phyloP scores from a whole-genome alignment of 2,113 vertebrate genomes.

The Pollachius pollachius region DNA sequence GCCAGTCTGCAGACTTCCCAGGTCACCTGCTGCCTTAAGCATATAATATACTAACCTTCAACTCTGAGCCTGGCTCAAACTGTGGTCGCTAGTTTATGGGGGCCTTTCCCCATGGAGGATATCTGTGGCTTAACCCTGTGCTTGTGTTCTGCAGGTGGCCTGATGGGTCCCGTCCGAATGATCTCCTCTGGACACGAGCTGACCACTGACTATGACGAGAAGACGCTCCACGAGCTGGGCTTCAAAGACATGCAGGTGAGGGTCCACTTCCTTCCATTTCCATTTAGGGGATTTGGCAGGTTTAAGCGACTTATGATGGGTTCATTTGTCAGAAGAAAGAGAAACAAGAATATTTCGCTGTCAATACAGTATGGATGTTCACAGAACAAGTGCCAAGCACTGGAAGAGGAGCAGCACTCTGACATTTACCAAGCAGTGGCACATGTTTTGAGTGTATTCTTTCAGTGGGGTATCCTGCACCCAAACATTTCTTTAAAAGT shows the following conservation, averaged over 20 bases:
- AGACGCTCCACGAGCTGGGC: slow-evolving; percentile 94
- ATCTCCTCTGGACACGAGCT: slow-evolving; percentile 98
- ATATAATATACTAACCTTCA: background rate
- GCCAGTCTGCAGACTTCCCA: slow-evolving; percentile 89
- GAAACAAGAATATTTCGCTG: too few relatives aligned
- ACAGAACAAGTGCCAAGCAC: too few relatives aligned
- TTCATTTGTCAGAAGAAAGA: too few relatives aligned
- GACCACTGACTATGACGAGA: slow-evolving; percentile 98
- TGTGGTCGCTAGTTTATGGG: background rate
- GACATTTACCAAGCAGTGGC: too few relatives aligned
- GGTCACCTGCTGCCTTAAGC: slow-evolving; percentile 65
- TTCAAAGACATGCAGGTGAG: slow-evolving; percentile 99
- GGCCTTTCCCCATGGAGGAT: background rate
- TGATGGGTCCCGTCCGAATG: slow-evolving; percentile 98
- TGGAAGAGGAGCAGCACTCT: too few relatives aligned
- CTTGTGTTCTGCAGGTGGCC: slow-evolving; percentile 76
- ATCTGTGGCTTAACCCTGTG: background rate
- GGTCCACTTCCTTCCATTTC: background rate
- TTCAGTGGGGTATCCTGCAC: too few relatives aligned
- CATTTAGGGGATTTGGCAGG: background rate
- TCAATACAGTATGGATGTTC: too few relatives aligned
- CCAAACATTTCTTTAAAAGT: too few relatives aligned
- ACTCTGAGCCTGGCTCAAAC: background rate
- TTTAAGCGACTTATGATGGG: too few relatives aligned
- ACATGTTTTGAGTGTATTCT: too few relatives aligned